Percentiles rank a stretch among this genome's conserved stretches.
These are phyloP conservation scores for Diachasma alloeum DNA, from an alignment of 1,140 invertebrate genomes.

Conservation along the genomic window DNA sequence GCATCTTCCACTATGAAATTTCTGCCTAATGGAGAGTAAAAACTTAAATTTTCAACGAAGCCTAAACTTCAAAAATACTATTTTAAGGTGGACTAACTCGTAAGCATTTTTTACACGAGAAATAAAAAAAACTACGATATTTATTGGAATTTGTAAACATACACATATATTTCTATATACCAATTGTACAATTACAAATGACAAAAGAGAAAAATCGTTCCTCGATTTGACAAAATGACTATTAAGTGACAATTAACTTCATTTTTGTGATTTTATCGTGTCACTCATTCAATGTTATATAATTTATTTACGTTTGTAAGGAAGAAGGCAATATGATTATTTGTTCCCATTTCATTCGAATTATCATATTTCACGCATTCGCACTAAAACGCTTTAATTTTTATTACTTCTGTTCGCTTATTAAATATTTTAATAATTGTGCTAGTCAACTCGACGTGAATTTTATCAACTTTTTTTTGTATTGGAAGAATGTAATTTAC, in stretches of 20 bases:
- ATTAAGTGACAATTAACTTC: neutral
- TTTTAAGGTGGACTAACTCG: neutral
- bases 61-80: neutral
- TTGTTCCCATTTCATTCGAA: neutral
- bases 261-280: neutral
- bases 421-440: conserved; percentile 23
- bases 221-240: neutral
- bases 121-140: conserved; percentile 17
- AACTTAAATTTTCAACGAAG: neutral
- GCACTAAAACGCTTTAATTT: conserved; percentile 19
- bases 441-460: conserved; percentile 22
- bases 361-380: conserved; percentile 10
- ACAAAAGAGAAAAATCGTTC: neutral
- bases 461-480: conserved; percentile 30
- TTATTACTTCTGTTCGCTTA: neutral
- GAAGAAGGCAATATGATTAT: neutral
- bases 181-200: conserved; percentile 23
- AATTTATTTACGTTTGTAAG: neutral
- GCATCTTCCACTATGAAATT: neutral
- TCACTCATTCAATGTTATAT: neutral
- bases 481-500: conserved; percentile 25
- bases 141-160: conserved; percentile 27
- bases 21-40: neutral
- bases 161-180: conserved; percentile 28
- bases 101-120: neutral